A percentile compares a stretch with the other conserved stretches of the same genome.
phyloP scores from a whole-genome alignment of 2,797 vertebrate species.

The Petrocephalus schoutedeni region DNA sequence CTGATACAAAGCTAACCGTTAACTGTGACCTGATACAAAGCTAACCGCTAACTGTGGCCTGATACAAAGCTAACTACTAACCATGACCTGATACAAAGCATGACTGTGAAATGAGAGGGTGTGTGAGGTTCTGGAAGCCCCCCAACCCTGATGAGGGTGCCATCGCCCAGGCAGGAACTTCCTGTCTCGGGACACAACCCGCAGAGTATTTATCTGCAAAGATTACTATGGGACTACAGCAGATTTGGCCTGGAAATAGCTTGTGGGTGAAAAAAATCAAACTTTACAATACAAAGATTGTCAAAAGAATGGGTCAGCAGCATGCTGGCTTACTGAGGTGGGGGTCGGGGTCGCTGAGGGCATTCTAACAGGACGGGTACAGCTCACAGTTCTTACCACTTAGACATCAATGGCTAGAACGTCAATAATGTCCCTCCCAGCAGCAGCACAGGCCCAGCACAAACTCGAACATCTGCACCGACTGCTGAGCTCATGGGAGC shows the following conservation, averaged over 20 bases:
- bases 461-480: neutral
- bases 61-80: neutral
- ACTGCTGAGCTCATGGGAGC: neutral
- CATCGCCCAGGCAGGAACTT: neutral
- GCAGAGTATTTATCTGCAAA: neutral
- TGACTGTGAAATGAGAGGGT: neutral
- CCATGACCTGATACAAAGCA: neutral
- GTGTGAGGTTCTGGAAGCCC: neutral
- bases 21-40: neutral
- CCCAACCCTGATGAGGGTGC: neutral
- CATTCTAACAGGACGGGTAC: neutral
- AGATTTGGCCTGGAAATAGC: neutral
- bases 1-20: too few species aligned
- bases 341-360: neutral
- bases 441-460: neutral
- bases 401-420: neutral
- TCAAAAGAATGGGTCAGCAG: neutral
- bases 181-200: neutral
- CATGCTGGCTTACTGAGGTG: neutral
- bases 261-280: neutral
- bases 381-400: neutral
- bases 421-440: neutral
- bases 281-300: neutral
- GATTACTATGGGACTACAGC: neutral
- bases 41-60: neutral